Evolutionary conservation across 2,888 invertebrate genomes (phyloP), one percentile per base, ranked within the genome.

Genomic region (Heterodera filipjevi): DNA sequence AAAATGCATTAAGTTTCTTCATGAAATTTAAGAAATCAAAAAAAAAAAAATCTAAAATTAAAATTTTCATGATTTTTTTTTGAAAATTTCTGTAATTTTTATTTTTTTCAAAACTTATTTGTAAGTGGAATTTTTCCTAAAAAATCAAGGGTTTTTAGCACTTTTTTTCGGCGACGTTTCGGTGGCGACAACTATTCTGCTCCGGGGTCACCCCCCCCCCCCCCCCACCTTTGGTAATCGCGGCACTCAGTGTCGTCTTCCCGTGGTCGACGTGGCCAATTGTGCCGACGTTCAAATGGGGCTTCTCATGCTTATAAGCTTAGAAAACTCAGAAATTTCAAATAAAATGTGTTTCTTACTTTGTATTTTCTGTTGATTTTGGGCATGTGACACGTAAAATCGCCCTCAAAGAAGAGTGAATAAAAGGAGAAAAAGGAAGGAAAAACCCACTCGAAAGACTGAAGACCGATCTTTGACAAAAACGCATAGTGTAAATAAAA

Each of bases 251-350:
- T 12, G 92, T 92, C 46, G 92, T 92, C 86, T 92, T 92, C 39
- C 92, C 92, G 86, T 92, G 92, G 87, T 92, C 92, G 59, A 92
- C 92, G 86, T 92, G 92, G 19, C 92, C 92, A 80, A 92, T 92
- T 10, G 92, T 92, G 10, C 92, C 91, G 66, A 91, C 90, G 83
- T 91, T 91, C 81, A 91, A 83, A 84, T 91, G 91, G 59, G 87
- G 81, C 77, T 85, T 86, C 80, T 85, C 53, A 30, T 46, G 35
- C 0, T 66, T 22, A 19, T 16, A 30, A 2, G 59, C 75, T 75
- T 32, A 16, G 5, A 71, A 33, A 16, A 16, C 16, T 71, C n/a
- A 6, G 12, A 19, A 71, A 12, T 39, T 39, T 32, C 30, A 71
- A 19, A 12, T 27, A 30, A 71, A 19, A 12, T 27, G 12, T 71